phyloP scores from a whole-genome alignment of 2,113 vertebrate species.

The Lepus europaeus region DNA sequence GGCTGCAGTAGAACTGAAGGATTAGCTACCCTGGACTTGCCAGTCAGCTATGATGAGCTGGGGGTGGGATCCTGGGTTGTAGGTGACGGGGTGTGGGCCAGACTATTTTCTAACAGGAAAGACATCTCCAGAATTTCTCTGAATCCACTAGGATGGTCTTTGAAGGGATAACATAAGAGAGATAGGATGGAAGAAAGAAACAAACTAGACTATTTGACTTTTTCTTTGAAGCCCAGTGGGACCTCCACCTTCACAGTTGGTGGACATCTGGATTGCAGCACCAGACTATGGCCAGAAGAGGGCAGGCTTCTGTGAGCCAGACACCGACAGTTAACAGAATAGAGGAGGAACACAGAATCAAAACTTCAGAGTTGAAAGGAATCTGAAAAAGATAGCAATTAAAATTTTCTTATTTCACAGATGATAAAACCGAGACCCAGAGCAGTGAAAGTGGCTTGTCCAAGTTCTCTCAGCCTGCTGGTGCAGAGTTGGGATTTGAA shows the following conservation, averaged over 20 bases:
- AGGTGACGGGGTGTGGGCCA: background rate
- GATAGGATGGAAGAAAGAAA: background rate
- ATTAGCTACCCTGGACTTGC: background rate
- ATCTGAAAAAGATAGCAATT: background rate
- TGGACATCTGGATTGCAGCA: background rate
- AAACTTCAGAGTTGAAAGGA: background rate
- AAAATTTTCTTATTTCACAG: background rate
- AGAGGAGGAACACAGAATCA: background rate
- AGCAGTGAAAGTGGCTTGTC: background rate
- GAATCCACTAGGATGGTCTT: background rate
- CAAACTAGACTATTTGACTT: background rate
- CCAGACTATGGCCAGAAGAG: background rate
- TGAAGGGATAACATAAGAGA: background rate
- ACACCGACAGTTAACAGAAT: background rate
- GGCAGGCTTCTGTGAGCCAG: background rate
- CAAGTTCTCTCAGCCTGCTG: background rate
- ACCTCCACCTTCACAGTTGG: background rate
- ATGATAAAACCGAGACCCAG: background rate
- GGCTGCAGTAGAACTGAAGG: background rate
- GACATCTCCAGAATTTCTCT: background rate
- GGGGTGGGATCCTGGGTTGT: background rate
- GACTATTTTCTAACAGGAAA: background rate
- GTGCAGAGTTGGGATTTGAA: conserved; percentile 6
- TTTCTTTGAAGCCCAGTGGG: background rate
- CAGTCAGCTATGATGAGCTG: background rate